Conservation (phyloP, 1,140 invertebrate species). For the Bemisia tabaci region DNA sequence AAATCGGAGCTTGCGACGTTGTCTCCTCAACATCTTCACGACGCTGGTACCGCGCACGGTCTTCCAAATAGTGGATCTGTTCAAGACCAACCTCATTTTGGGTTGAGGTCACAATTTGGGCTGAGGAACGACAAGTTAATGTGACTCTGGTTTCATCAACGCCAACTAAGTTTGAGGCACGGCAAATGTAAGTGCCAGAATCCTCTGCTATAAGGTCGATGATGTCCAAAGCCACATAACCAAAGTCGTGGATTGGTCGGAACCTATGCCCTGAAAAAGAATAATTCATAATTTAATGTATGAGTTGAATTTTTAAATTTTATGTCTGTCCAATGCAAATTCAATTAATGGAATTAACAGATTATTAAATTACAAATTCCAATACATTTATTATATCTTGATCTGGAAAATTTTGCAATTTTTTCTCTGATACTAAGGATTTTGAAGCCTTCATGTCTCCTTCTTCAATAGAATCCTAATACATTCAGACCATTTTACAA, state of each 20-base stretch:
- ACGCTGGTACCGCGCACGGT: slow-evolving; percentile 59
- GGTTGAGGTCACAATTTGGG: slow-evolving; percentile 64
- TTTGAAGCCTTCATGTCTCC: too few species aligned
- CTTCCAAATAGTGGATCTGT: slow-evolving; percentile 77
- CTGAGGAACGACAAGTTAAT: slow-evolving; percentile 36
- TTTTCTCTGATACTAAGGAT: too few species aligned
- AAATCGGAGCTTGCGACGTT: slow-evolving; percentile 75
- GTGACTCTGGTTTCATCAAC: slow-evolving; percentile 67
- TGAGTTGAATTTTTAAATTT: slow-evolving; percentile 2
- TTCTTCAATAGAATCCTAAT: too few species aligned
- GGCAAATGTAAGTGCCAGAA: slow-evolving; percentile 82
- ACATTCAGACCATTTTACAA: too few species aligned
- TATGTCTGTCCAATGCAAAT: background rate
- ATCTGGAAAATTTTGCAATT: too few species aligned
- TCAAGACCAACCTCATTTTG: slow-evolving; percentile 73
- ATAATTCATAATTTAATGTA: slow-evolving; percentile 11
- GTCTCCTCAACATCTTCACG: slow-evolving; percentile 62
- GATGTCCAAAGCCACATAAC: slow-evolving; percentile 84
- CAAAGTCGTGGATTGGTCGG: slow-evolving; percentile 89
- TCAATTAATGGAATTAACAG: slow-evolving; percentile 1
- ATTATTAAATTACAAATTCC: slow-evolving; percentile 1
- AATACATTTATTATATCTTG: too few species aligned
- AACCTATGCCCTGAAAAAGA: slow-evolving; percentile 59
- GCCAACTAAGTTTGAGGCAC: slow-evolving; percentile 77
- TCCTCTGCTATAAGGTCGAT: slow-evolving; percentile 86